Base-by-base conservation (phyloP, 2,888 invertebrate species). In the Melikaiella ostensackeni region DNA sequence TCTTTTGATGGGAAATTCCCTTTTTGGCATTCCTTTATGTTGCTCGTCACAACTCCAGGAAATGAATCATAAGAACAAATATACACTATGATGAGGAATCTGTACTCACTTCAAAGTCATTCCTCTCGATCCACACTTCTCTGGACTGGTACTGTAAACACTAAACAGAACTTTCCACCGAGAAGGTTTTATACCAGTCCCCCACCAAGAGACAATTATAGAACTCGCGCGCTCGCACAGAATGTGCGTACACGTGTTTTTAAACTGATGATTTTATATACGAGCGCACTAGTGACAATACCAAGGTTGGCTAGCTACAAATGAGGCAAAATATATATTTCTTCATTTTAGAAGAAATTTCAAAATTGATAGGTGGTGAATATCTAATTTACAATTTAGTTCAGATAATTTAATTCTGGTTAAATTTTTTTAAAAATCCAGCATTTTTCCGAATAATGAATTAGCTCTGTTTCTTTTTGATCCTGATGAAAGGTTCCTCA, bases 131-230 rank as follows among this genome's bases (percentile, higher is more conserved):
- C 8, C 64, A 62, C 24, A 64, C n/a, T 46, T 64, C 46, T 42
- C 42, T 46, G 46, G 50, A 66, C 42, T 74, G 38, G 11, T 63
- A 77, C 79, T 77, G 77, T 74, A 75, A 64, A 85, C 85, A 86
- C 83, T 86, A 86, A 86, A 86, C 83, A 85, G 75, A 78, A 77
- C 77, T 76, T 77, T 74, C 77, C 77, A 77, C 78, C 80, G 78
- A 78, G 81, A 80, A 79, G 80, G 82, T 78, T 86, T 86, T 87
- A 86, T 86, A 83, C 79, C 78, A 21, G 64, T 79, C 21, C 85
- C 84, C 86, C 86, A 84, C 87, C 84, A 87, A 82, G 19, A 59
- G 35, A 75, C 80, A 82, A 81, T 82, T 83, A 80, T 77, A 75
- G 42, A 46, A 78, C 81, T 83, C 83, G 57, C 64, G 77, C 64